Percentiles rank a stretch among this genome's conserved stretches.
These are phyloP conservation scores for Piprites chloris DNA, from an alignment of 2,113 vertebrate genomes.

Conservation along the genomic window DNA sequence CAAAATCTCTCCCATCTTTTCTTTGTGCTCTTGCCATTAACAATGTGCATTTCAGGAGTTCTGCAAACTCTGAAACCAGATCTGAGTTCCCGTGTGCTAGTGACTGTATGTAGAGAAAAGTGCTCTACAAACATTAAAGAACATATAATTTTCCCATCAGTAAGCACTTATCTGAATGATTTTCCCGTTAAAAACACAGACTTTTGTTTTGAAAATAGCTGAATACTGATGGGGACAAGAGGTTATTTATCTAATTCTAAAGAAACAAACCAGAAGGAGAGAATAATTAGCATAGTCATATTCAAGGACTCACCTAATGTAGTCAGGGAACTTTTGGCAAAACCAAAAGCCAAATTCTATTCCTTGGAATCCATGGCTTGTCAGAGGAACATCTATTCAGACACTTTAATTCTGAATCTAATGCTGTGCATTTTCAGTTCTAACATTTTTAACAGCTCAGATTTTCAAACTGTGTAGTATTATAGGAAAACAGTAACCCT, in stretches of 20 bases:
- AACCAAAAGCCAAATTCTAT: neutral
- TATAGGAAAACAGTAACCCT: conserved; percentile 26
- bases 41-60: neutral
- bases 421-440: neutral
- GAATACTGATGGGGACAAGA: neutral
- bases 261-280: neutral
- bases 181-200: neutral
- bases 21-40: neutral
- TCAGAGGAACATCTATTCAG: neutral
- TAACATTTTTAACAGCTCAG: neutral
- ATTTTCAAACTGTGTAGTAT: conserved; percentile 47
- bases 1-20: neutral
- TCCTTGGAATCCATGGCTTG: neutral
- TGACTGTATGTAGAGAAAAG: neutral
- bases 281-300: neutral
- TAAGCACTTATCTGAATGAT: neutral
- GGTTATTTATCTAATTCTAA: neutral
- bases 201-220: neutral
- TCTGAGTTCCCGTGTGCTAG: neutral
- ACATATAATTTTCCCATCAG: neutral
- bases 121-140: neutral
- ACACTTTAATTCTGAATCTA: neutral
- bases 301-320: neutral
- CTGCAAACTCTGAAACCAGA: neutral
- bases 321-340: neutral